Percentiles rank a stretch among this genome's conserved stretches.
These are phyloP conservation scores for Oceanodroma tethys DNA, from an alignment of 2,113 vertebrate species.

Conservation along the genomic window DNA sequence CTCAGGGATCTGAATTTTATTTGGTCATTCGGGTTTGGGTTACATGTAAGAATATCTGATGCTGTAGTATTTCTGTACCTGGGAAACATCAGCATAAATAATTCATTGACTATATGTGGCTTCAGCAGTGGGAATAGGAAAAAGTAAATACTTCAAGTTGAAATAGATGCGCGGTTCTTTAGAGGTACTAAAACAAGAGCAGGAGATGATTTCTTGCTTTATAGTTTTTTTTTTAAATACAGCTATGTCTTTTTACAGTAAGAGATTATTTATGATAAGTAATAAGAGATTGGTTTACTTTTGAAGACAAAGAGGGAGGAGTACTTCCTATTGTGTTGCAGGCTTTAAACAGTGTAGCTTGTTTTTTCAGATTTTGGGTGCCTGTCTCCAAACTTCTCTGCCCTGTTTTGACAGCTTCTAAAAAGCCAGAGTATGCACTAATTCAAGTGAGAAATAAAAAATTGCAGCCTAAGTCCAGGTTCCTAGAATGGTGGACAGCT, in stretches of 20 bases:
- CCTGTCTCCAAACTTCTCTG: not conserved
- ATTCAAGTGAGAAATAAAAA: not conserved
- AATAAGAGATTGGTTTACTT: not conserved
- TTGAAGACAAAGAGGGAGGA: not conserved
- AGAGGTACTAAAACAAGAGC: not conserved
- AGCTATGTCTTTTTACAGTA: not conserved
- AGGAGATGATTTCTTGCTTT: not conserved
- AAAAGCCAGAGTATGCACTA: not conserved
- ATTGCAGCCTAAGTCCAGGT: not conserved
- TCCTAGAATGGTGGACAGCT: not conserved
- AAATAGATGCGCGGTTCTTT: not conserved
- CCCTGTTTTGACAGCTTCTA: not conserved
- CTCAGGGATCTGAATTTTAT: not conserved
- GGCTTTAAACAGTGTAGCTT: not conserved
- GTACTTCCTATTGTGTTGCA: not conserved
- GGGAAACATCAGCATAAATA: conserved; percentile 35
- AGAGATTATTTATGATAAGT: not conserved
- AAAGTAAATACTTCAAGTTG: not conserved
- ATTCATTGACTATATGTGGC: not conserved
- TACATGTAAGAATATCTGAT: conserved; percentile 24
- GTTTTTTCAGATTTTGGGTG: not conserved
- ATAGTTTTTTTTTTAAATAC: not conserved
- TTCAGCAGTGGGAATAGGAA: not conserved
- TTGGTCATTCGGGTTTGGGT: not conserved
- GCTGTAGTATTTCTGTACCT: not conserved